phyloP scores from a whole-genome alignment of 2,888 invertebrate species.

The Pilophorus perplexus region DNA sequence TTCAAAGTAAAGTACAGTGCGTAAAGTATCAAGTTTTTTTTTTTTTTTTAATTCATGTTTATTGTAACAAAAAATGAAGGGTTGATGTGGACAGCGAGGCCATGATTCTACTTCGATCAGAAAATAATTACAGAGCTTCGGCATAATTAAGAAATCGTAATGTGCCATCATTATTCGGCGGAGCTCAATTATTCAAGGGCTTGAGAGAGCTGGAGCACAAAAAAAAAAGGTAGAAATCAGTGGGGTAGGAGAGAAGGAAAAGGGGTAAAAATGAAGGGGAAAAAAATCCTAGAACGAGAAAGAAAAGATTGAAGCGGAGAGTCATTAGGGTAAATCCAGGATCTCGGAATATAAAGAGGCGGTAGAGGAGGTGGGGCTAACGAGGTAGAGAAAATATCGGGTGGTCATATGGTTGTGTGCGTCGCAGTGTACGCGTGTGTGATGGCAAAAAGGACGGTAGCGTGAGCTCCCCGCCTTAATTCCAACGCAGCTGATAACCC shows the following conservation, averaged over 20 bases:
- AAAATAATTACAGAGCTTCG: too few species aligned
- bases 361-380: background rate
- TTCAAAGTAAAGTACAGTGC: too few species aligned
- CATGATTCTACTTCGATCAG: too few species aligned
- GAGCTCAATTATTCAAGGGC: background rate
- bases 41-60: too few species aligned
- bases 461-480: constrained; percentile 4
- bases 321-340: constrained; percentile 5
- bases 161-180: too few species aligned
- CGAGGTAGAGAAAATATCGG: constrained; percentile 21
- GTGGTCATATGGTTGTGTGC: constrained; percentile 3
- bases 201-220: background rate
- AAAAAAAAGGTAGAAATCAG: background rate
- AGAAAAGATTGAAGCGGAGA: constrained; percentile 13
- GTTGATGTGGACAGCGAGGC: too few species aligned
- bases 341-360: constrained; percentile 1
- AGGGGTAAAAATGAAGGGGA: too few species aligned
- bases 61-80: too few species aligned
- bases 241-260: too few species aligned
- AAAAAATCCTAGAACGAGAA: background rate
- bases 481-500: constrained; percentile 20
- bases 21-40: too few species aligned
- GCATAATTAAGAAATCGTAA: background rate
- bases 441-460: too few species aligned
- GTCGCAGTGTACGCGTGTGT: background rate